These are phyloP conservation scores for Takifugu flavidus DNA, from an alignment of 2,113 vertebrate genomes.

Conservation along the genomic window DNA sequence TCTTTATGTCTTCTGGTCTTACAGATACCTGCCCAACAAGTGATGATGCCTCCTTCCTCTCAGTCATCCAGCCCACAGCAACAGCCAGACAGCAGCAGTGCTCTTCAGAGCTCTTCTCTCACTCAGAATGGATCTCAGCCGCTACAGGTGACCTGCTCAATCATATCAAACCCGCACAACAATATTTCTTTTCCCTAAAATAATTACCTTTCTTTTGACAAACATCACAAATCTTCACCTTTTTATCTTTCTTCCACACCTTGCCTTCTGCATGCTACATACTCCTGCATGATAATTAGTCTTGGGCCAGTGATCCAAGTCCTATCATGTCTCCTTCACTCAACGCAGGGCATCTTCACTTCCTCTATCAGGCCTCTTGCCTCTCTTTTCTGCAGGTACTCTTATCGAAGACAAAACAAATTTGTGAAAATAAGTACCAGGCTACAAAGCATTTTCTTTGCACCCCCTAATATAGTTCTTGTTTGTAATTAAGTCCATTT, in stretches of 20 bases:
- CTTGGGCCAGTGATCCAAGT: slow-evolving; percentile 70
- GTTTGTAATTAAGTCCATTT: not conserved
- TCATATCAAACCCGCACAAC: not conserved
- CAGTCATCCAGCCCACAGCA: slow-evolving; percentile 51
- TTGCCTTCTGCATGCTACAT: slow-evolving; percentile 58
- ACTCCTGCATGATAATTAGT: slow-evolving; percentile 69
- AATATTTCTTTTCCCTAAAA: not conserved
- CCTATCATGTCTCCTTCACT: slow-evolving; percentile 75
- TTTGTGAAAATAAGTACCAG: not conserved
- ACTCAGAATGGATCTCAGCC: slow-evolving; percentile 46
- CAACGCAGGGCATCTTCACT: slow-evolving; percentile 78
- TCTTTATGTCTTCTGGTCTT: slow-evolving; percentile 5
- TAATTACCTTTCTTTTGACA: slow-evolving; percentile 8
- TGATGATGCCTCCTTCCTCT: slow-evolving; percentile 39
- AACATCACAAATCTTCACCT: not conserved
- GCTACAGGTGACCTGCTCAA: slow-evolving; percentile 58
- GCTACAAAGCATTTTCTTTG: not conserved
- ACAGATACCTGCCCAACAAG: slow-evolving; percentile 54
- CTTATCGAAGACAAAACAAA: slow-evolving; percentile 7
- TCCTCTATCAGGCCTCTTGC: slow-evolving; percentile 76
- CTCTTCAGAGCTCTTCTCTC: slow-evolving; percentile 34
- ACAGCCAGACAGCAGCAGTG: slow-evolving; percentile 48
- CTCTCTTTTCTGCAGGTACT: slow-evolving; percentile 67
- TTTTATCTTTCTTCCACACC: slow-evolving; percentile 4
- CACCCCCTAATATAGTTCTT: slow-evolving; percentile 2